These are phyloP conservation scores for Xenopus borealis DNA, from an alignment of 2,113 vertebrate genomes.

Conservation along the genomic window DNA sequence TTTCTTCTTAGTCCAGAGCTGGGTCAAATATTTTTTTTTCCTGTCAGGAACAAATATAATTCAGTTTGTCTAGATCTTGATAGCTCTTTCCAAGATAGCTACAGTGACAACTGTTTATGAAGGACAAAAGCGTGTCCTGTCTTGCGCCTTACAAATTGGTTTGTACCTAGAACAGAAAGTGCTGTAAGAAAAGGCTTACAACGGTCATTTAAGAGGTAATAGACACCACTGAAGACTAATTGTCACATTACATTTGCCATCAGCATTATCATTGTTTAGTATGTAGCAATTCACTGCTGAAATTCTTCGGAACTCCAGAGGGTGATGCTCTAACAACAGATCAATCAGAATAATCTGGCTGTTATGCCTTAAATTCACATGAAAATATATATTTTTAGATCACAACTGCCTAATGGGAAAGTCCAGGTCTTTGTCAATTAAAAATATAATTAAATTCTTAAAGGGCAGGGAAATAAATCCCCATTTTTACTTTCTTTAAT, in stretches of 20 bases:
- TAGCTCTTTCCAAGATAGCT: conserved; percentile 66
- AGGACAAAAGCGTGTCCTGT: conserved; percentile 68
- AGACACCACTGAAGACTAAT: background rate
- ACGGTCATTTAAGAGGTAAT: background rate
- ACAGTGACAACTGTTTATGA: conserved; percentile 66
- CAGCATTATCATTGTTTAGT: background rate
- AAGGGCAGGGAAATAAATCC: too few species aligned
- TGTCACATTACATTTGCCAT: background rate
- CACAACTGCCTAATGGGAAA: background rate
- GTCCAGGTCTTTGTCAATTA: too few species aligned
- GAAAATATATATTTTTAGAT: too few species aligned
- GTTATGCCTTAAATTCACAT: too few species aligned
- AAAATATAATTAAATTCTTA: too few species aligned
- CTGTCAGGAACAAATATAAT: conserved; percentile 64
- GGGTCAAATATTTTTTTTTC: conserved; percentile 62
- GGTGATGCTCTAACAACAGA: conserved; percentile 11
- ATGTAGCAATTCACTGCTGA: background rate
- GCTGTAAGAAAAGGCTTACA: conserved; percentile 48
- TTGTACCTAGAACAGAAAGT: conserved; percentile 45
- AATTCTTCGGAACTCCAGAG: background rate
- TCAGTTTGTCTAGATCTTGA: conserved; percentile 68
- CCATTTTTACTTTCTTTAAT: too few species aligned
- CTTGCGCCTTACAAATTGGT: conserved; percentile 61
- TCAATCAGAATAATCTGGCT: too few species aligned
- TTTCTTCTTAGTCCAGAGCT: conserved; percentile 58